Conservation (phyloP, 2,797 vertebrate species). For the Pampus argenteus region DNA sequence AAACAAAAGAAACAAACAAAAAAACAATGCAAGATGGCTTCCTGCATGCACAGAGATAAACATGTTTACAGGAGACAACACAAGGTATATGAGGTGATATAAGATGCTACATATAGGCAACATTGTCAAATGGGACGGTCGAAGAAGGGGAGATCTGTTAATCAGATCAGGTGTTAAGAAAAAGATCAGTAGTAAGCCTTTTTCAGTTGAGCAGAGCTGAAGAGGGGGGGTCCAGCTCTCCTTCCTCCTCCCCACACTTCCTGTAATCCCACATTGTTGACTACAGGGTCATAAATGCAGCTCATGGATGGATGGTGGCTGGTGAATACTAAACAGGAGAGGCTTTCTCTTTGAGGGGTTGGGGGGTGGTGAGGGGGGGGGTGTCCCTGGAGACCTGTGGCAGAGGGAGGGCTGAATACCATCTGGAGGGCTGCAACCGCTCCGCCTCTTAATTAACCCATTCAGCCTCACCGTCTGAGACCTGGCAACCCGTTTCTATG, state of each 20-base stretch:
- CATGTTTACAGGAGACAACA: conserved; percentile 6
- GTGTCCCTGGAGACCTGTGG: conserved; percentile 55
- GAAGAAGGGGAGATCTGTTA: background rate
- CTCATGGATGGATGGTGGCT: conserved; percentile 10
- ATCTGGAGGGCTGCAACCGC: conserved; percentile 61
- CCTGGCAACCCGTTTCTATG: conserved; percentile 73
- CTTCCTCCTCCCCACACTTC: conserved; percentile 18
- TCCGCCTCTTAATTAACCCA: conserved; percentile 72
- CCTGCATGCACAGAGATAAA: conserved; percentile 6
- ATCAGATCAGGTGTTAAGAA: conserved; percentile 13
- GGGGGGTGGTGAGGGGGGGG: no score
- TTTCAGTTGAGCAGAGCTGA: conserved; percentile 7
- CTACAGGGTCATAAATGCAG: conserved; percentile 43
- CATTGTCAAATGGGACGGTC: no score
- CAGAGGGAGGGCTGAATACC: conserved; percentile 58
- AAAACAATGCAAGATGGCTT: conserved; percentile 53
- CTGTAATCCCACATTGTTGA: conserved; percentile 59
- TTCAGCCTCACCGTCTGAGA: conserved; percentile 58
- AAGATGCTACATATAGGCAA: background rate
- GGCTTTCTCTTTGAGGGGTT: conserved; percentile 58
- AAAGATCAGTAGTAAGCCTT: conserved; percentile 8
- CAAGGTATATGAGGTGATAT: background rate
- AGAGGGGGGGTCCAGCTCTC: background rate
- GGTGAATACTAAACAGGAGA: conserved; percentile 65
- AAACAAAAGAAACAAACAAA: no score